Conservation (phyloP, 1,140 invertebrate species). For the Leptoteleia sp. region DNA sequence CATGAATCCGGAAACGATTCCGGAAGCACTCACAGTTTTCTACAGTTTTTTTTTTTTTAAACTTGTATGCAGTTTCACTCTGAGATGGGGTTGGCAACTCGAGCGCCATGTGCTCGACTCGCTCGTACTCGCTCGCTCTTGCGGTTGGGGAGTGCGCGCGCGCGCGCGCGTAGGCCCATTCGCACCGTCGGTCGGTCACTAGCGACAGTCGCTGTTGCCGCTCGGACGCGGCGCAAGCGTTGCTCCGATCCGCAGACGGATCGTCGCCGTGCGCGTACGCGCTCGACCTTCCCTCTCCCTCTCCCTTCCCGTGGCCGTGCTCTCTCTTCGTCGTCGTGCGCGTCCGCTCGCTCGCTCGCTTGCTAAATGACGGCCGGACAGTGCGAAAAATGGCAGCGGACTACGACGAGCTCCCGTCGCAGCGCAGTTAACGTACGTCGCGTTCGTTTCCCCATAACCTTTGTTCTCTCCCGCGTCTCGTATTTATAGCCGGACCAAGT, state of each 20-base stretch:
- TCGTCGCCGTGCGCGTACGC: slow-evolving; percentile 10
- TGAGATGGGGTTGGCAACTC: slow-evolving; percentile 1
- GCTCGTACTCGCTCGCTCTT: slow-evolving; percentile 22
- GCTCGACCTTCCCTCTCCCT: slow-evolving; percentile 9
- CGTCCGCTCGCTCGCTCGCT: neutral
- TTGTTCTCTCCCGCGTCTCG: no score
- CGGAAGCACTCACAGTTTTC: no score
- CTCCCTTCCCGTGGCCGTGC: no score
- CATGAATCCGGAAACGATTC: no score
- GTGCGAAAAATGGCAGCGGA: no score
- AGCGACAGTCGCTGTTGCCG: slow-evolving; percentile 26
- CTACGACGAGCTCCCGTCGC: no score
- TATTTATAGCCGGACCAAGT: no score
- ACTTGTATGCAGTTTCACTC: no score
- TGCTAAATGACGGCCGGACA: slow-evolving; percentile 46
- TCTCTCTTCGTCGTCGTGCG: slow-evolving; percentile 18
- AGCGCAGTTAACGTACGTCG: no score
- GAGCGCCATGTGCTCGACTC: neutral
- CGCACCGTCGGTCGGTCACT: slow-evolving; percentile 45
- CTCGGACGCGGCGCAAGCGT: slow-evolving; percentile 25
- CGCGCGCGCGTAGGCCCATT: slow-evolving; percentile 14
- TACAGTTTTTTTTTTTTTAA: no score
- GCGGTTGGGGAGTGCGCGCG: no score
- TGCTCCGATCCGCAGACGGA: slow-evolving; percentile 27
- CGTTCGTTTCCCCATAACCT: no score